These are phyloP conservation scores for Halcyon leucocephala DNA, from an alignment of 2,797 vertebrate species.

Conservation along the genomic window DNA sequence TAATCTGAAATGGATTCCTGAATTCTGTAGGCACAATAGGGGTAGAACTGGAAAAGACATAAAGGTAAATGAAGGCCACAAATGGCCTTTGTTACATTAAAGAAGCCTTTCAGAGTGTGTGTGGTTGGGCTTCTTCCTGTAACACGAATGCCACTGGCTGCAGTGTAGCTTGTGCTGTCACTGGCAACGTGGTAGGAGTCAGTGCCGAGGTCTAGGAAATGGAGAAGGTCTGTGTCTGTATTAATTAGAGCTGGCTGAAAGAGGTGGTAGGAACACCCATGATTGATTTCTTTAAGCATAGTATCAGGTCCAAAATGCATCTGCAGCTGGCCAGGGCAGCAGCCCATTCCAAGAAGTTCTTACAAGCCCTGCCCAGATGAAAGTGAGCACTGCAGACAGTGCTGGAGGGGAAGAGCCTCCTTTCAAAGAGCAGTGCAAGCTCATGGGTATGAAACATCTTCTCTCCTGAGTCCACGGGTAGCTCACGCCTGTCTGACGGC, in stretches of 20 bases:
- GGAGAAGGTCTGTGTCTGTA: not conserved
- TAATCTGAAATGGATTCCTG: not conserved
- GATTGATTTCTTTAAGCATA: not conserved
- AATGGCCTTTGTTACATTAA: not conserved
- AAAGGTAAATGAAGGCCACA: constrained; percentile 20
- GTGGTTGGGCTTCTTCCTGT: not conserved
- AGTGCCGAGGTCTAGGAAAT: not conserved
- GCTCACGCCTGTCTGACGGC: not conserved
- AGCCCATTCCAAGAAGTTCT: not conserved
- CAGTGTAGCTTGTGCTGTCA: not conserved
- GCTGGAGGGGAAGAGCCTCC: not conserved
- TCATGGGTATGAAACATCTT: not conserved
- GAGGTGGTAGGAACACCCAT: not conserved
- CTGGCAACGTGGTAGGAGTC: not conserved
- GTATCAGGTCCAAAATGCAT: not conserved
- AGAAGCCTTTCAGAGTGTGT: not conserved
- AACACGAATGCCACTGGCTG: not conserved
- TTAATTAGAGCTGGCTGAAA: not conserved
- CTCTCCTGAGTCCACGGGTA: not conserved
- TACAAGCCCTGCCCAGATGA: not conserved
- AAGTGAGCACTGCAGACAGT: not conserved
- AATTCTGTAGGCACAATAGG: constrained; percentile 9
- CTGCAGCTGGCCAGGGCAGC: not conserved
- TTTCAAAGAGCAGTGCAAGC: not conserved
- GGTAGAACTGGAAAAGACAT: constrained; percentile 8